These are phyloP conservation scores for Silurus meridionalis DNA, from an alignment of 2,113 vertebrate genomes.

Conservation along the genomic window DNA sequence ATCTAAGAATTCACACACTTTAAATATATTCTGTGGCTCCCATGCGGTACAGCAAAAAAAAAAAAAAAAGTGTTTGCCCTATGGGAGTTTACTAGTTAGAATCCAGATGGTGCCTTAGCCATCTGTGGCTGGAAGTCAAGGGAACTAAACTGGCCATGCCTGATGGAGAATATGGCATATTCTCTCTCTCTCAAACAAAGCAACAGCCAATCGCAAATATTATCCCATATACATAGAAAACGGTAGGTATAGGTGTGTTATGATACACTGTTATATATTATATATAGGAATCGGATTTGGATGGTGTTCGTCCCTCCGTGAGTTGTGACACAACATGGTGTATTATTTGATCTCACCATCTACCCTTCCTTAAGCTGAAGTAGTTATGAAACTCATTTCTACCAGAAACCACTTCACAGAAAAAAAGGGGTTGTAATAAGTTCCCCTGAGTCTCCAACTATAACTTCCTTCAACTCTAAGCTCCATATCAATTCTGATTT, in stretches of 20 bases:
- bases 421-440: not conserved
- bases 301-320: not conserved
- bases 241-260: not conserved
- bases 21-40: not conserved
- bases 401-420: not conserved
- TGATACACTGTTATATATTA: not conserved
- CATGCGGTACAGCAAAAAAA: not conserved
- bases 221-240: not conserved
- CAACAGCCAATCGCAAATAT: not conserved
- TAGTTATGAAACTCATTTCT: not conserved
- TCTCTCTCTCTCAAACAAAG: not conserved
- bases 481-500: not conserved
- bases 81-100: not conserved
- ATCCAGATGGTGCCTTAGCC: conserved; percentile 6
- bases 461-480: not conserved
- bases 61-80: not conserved
- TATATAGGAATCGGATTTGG: not conserved
- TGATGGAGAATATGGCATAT: not conserved
- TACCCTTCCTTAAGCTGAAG: not conserved
- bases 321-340: not conserved
- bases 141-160: not conserved
- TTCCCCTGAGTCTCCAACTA: not conserved
- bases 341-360: not conserved
- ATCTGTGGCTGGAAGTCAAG: not conserved
- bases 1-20: not conserved